Percentiles rank a stretch among this genome's conserved stretches.
Conservation (phyloP, 2,113 vertebrate species). For the Pterophyllum scalare region DNA sequence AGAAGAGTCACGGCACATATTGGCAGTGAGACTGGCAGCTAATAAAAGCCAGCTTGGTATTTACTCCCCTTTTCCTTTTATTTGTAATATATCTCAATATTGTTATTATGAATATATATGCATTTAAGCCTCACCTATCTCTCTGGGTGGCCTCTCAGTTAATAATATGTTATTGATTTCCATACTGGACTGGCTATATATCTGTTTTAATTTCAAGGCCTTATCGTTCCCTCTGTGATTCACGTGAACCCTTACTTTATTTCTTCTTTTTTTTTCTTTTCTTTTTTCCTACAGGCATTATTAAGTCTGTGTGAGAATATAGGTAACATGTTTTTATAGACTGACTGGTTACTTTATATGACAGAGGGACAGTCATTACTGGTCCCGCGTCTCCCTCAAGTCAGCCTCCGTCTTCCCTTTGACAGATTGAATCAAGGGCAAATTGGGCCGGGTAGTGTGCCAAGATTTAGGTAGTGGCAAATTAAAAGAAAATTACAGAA, state of each 20-base stretch:
- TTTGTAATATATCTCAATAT: slow-evolving; percentile 84
- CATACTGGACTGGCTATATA: slow-evolving; percentile 74
- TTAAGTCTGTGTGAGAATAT: slow-evolving; percentile 65
- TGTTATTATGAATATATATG: slow-evolving; percentile 84
- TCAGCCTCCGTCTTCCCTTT: slow-evolving; percentile 58
- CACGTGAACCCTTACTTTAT: slow-evolving; percentile 62
- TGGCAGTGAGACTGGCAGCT: slow-evolving; percentile 84
- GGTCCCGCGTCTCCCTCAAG: slow-evolving; percentile 31
- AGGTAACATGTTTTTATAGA: slow-evolving; percentile 63
- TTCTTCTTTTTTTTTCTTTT: slow-evolving; percentile 45
- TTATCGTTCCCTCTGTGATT: slow-evolving; percentile 69
- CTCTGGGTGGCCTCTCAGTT: slow-evolving; percentile 73
- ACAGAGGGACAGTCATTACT: slow-evolving; percentile 54
- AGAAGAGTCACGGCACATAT: slow-evolving; percentile 82
- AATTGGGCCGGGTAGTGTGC: slow-evolving; percentile 18
- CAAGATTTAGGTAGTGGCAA: slow-evolving; percentile 22
- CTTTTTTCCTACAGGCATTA: slow-evolving; percentile 63
- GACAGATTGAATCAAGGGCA: slow-evolving; percentile 55
- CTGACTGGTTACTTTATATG: slow-evolving; percentile 63
- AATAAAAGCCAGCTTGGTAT: slow-evolving; percentile 82
- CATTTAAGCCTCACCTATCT: slow-evolving; percentile 81
- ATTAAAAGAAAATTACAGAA: slow-evolving; percentile 37
- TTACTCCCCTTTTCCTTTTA: slow-evolving; percentile 76
- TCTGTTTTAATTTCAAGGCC: slow-evolving; percentile 77
- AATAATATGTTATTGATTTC: slow-evolving; percentile 84